These are phyloP conservation scores for Ryuthela nishihirai DNA, from an alignment of 2,888 invertebrate genomes.

Conservation along the genomic window DNA sequence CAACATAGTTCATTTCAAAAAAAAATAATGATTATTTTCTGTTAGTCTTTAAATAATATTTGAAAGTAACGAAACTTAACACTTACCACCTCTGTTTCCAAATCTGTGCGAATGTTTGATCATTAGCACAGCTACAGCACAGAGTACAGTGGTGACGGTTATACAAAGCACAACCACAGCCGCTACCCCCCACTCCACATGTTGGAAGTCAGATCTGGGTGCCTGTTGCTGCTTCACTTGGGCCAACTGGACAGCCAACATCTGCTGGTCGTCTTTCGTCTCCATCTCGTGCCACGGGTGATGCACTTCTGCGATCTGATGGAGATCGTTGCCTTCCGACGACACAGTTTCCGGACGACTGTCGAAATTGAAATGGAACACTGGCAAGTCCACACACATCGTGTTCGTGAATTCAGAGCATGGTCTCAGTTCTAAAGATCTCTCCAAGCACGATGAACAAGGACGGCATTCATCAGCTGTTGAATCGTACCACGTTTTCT, in stretches of 20 bases:
- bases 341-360: constrained; percentile 4
- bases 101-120: neutral
- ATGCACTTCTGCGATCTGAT: neutral
- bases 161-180: constrained; percentile 6
- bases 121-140: constrained; percentile 1
- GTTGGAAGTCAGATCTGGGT: neutral
- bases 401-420: constrained; percentile 19
- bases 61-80: neutral
- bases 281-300: constrained; percentile 29
- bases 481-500: constrained; percentile 13
- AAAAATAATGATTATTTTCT: too few species aligned
- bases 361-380: neutral
- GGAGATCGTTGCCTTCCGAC: neutral
- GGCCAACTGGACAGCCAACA: neutral
- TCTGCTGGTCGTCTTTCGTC: neutral
- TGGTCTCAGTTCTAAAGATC: constrained; percentile 13
- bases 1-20: too few species aligned
- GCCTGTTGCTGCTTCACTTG: neutral
- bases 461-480: constrained; percentile 6
- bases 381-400: constrained; percentile 18
- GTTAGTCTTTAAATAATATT: too few species aligned
- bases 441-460: constrained; percentile 8
- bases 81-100: constrained; percentile 12
- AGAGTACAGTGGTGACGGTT: neutral
- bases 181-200: constrained; percentile 11